Percentiles rank a stretch among this genome's conserved stretches.
phyloP scores from a whole-genome alignment of 2,113 vertebrate genomes.

The Melanocharis versteri region DNA sequence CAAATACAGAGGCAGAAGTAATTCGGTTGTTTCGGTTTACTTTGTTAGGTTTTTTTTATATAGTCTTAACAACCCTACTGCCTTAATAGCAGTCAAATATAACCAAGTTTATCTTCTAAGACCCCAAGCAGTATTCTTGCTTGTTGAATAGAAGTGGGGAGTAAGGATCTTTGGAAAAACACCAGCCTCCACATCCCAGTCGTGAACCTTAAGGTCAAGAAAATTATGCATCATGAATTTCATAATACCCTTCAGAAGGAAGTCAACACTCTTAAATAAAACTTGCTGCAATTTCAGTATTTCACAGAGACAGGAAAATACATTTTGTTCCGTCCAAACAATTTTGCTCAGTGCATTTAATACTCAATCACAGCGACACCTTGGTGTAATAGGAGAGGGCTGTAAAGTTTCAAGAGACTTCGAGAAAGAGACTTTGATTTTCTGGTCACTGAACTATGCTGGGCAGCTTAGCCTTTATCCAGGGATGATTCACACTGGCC shows the following conservation, averaged over 20 bases:
- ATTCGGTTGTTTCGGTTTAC: accelerated
- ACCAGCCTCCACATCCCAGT: neutral
- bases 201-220: neutral
- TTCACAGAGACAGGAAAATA: neutral
- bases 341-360: neutral
- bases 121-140: neutral
- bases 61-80: neutral
- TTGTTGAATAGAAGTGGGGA: neutral
- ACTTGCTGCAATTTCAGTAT: neutral
- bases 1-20: neutral
- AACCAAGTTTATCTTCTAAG: neutral
- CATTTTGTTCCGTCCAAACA: neutral
- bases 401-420: accelerated
- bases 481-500: neutral
- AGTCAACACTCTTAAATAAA: neutral
- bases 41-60: neutral
- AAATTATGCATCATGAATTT: neutral
- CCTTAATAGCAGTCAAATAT: neutral
- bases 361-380: neutral
- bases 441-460: neutral
- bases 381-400: neutral
- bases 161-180: neutral
- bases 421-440: neutral
- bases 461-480: neutral
- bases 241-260: neutral